phyloP scores from a whole-genome alignment of 2,797 vertebrate species.

The Ambastaia sidthimunki region DNA sequence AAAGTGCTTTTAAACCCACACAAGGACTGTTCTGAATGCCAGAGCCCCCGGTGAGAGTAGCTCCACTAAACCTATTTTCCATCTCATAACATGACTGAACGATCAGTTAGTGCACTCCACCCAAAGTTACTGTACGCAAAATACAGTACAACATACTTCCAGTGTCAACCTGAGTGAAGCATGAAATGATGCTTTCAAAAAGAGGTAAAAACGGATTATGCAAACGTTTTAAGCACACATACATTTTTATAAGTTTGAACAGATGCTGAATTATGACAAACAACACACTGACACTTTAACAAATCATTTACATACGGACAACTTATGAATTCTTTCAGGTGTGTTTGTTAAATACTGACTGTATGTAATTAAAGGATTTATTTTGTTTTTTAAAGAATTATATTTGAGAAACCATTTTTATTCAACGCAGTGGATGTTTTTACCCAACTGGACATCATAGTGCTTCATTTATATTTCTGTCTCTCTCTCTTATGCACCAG shows the following conservation, averaged over 20 bases:
- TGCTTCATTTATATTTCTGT: not conserved
- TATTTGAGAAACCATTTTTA: not conserved
- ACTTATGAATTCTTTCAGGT: no score
- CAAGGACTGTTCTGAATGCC: constrained; percentile 43
- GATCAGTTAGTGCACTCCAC: constrained; percentile 25
- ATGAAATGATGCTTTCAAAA: constrained; percentile 21
- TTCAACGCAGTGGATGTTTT: not conserved
- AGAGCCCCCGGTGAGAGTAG: constrained; percentile 39
- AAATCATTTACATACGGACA: not conserved
- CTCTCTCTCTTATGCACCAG: not conserved
- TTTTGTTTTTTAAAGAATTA: not conserved
- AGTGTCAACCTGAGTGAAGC: constrained; percentile 5
- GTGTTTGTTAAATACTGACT: no score
- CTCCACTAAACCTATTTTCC: constrained; percentile 21
- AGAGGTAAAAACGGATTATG: constrained; percentile 4
- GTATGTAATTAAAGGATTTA: no score
- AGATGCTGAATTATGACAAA: not conserved
- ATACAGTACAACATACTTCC: constrained; percentile 6
- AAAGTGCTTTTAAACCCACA: constrained; percentile 56
- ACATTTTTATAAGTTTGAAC: not conserved
- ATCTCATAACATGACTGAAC: constrained; percentile 40
- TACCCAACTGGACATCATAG: not conserved
- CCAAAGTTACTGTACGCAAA: not conserved
- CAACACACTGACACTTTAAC: not conserved
- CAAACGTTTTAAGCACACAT: not conserved